Percentiles rank a stretch among this genome's conserved stretches.
These are phyloP conservation scores for Tetropium fuscum DNA, from an alignment of 2,888 invertebrate species.

Conservation along the genomic window DNA sequence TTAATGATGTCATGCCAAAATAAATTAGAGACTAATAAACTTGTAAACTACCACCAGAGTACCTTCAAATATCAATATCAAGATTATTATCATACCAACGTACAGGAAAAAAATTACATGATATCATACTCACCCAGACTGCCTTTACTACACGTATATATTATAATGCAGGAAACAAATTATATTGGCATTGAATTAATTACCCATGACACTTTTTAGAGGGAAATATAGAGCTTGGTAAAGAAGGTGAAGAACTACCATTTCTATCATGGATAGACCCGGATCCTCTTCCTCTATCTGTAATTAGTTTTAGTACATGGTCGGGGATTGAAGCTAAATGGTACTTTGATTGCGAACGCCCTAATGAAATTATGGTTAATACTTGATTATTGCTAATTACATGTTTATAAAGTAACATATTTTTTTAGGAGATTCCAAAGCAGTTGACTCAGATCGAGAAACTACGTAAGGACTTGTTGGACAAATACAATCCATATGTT, in stretches of 20 bases:
- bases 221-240: conserved; percentile 73
- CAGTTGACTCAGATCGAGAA: conserved; percentile 68
- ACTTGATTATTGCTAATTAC: not conserved
- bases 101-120: too few relatives aligned
- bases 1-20: too few relatives aligned
- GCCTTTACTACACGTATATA: too few relatives aligned
- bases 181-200: too few relatives aligned
- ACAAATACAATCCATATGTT: conserved; percentile 65
- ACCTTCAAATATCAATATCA: too few relatives aligned
- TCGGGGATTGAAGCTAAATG: conserved; percentile 75
- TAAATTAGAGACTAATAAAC: too few relatives aligned
- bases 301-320: conserved; percentile 79
- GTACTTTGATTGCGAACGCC: conserved; percentile 74
- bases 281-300: conserved; percentile 72
- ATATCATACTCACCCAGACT: too few relatives aligned
- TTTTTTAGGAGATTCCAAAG: conserved; percentile 62
- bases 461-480: conserved; percentile 68
- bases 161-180: too few relatives aligned
- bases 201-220: conserved; percentile 66
- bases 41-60: too few relatives aligned
- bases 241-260: conserved; percentile 72
- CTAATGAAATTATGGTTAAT: conserved; percentile 31
- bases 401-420: not conserved
- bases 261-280: conserved; percentile 73
- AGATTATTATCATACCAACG: too few relatives aligned